phyloP scores from a whole-genome alignment of 2,888 invertebrate species.

The Adineta ricciae region DNA sequence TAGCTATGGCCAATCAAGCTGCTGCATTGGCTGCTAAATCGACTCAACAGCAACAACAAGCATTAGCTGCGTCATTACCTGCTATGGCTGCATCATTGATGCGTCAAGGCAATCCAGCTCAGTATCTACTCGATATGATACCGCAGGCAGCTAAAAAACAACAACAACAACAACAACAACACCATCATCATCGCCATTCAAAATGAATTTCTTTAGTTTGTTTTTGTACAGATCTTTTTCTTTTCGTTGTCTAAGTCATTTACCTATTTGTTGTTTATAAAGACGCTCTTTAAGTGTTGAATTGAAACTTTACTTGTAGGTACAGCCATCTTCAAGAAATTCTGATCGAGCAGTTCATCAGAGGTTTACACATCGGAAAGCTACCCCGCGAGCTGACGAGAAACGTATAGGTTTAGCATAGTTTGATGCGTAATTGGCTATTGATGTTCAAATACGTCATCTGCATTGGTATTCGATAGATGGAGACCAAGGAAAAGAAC shows the following conservation, averaged over 20 bases:
- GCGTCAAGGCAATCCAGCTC: background rate
- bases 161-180: background rate
- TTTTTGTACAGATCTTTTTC: background rate
- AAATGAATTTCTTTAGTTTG: background rate
- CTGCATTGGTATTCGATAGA: background rate
- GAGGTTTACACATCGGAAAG: no score
- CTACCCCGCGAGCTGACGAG: no score
- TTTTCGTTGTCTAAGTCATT: conserved; percentile 7
- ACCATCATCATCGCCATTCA: background rate
- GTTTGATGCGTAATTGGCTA: no score
- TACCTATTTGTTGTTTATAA: conserved; percentile 9
- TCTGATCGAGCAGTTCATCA: no score
- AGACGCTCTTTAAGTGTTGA: background rate
- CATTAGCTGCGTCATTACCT: background rate
- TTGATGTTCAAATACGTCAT: background rate
- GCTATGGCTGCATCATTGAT: background rate
- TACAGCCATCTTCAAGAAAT: no score
- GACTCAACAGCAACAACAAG: background rate
- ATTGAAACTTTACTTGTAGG: background rate
- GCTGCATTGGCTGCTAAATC: background rate
- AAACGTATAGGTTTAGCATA: no score
- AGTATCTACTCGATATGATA: background rate
- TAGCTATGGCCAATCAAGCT: background rate
- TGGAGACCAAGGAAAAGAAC: background rate
- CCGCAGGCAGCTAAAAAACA: conserved; percentile 3